phyloP scores from a whole-genome alignment of 2,888 invertebrate genomes.

The Adelphocoris suturalis region DNA sequence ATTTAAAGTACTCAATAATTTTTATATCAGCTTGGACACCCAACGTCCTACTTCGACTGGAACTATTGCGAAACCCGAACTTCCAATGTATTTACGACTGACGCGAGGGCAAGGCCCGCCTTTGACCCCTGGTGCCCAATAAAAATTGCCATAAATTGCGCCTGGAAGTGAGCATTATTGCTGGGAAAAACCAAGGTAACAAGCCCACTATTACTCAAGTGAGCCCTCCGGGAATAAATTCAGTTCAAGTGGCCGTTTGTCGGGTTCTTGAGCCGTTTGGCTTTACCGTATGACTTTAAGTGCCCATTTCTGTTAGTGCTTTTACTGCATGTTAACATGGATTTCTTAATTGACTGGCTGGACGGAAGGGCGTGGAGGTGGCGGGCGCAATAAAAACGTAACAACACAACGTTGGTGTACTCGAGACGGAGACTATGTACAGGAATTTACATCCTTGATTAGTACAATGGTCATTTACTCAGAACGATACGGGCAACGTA shows the following conservation, averaged over 20 bases:
- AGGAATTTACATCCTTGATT: no score
- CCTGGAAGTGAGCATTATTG: constrained; percentile 47
- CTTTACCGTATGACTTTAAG: constrained; percentile 8
- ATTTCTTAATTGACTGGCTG: constrained; percentile 22
- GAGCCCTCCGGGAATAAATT: constrained; percentile 15
- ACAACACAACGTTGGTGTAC: background rate
- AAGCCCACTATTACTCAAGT: constrained; percentile 31
- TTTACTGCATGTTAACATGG: constrained; percentile 41
- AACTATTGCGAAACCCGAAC: constrained; percentile 1
- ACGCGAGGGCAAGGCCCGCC: constrained; percentile 17
- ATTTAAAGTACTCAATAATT: no score
- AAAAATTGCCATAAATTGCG: constrained; percentile 50
- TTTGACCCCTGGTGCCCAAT: constrained; percentile 48
- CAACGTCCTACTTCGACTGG: background rate
- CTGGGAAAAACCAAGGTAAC: constrained; percentile 35
- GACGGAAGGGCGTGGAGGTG: background rate
- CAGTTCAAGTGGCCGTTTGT: constrained; percentile 42
- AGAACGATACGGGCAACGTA: no score
- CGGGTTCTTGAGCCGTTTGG: constrained; percentile 36
- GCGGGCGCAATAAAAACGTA: background rate
- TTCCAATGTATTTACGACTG: constrained; percentile 34
- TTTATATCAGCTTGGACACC: background rate
- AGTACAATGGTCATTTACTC: no score
- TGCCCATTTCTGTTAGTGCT: constrained; percentile 25
- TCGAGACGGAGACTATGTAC: background rate